Evolutionary conservation across 2,113 vertebrate species (phyloP).

Genomic region (Electrona antarctica): DNA sequence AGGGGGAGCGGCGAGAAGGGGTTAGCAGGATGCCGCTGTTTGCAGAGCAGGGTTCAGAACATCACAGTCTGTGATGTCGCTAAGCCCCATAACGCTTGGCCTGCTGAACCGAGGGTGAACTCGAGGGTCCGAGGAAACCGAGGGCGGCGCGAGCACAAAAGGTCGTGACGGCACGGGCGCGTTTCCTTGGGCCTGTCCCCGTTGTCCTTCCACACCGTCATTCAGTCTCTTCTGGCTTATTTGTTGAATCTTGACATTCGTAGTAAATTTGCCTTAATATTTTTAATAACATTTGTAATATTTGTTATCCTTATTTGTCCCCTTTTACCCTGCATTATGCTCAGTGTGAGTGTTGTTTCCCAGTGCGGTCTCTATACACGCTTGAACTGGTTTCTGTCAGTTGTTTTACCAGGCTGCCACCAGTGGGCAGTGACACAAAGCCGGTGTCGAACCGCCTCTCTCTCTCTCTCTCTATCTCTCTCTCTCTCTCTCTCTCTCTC

Average conservation of each 20-base stretch:
- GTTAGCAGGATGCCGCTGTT: slow-evolving; percentile 22
- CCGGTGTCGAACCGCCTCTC: slow-evolving; percentile 51
- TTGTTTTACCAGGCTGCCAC: slow-evolving; percentile 77
- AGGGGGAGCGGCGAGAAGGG: slow-evolving; percentile 25
- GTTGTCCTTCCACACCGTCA: background rate
- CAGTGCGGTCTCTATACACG: too few species aligned
- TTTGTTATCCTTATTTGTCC: background rate
- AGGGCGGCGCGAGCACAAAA: slow-evolving; percentile 30
- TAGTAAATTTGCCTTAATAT: background rate
- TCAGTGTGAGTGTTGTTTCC: slow-evolving; percentile 30
- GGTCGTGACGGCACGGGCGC: slow-evolving; percentile 8
- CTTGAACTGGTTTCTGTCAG: slow-evolving; percentile 52
- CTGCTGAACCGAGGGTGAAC: slow-evolving; percentile 45
- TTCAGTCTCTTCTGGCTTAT: background rate
- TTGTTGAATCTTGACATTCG: background rate
- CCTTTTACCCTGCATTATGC: background rate
- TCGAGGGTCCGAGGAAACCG: slow-evolving; percentile 43
- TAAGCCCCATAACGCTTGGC: slow-evolving; percentile 60
- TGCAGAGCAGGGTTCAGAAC: slow-evolving; percentile 18
- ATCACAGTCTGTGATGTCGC: slow-evolving; percentile 35
- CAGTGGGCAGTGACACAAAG: slow-evolving; percentile 84
- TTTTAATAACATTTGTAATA: background rate
- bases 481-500: background rate
- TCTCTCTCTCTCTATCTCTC: background rate
- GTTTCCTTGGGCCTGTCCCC: background rate